Evolutionary conservation across 2,113 vertebrate species (phyloP).

Genomic region (Riparia riparia): DNA sequence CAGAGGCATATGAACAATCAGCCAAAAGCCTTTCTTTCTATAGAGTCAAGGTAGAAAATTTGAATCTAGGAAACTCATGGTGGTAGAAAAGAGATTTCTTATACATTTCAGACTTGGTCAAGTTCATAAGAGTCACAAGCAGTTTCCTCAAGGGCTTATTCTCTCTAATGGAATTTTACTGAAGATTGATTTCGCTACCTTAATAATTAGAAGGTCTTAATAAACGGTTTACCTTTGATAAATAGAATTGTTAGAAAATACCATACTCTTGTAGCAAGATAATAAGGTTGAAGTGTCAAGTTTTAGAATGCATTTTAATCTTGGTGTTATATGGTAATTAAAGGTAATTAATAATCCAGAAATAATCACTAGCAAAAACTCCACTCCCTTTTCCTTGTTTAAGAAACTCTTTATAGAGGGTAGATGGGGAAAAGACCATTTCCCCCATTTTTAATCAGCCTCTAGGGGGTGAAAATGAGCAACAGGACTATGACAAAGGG

Average conservation of each 20-base stretch:
- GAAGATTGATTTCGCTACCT: conserved; percentile 73
- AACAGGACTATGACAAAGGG: neutral
- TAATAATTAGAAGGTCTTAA: conserved; percentile 77
- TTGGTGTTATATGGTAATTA: conserved; percentile 44
- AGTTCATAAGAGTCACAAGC: conserved; percentile 53
- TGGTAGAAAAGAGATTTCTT: neutral
- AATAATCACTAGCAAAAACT: neutral
- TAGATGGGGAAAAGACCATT: neutral
- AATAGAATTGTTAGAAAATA: conserved; percentile 68
- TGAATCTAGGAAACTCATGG: neutral
- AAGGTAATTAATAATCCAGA: conserved; percentile 62
- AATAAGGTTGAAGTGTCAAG: conserved; percentile 72
- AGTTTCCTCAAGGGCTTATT: conserved; percentile 62
- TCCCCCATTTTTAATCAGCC: neutral
- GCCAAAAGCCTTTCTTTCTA: neutral
- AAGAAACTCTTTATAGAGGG: neutral
- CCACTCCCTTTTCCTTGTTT: neutral
- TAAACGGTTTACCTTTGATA: conserved; percentile 73
- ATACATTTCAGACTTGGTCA: neutral
- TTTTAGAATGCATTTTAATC: conserved; percentile 67
- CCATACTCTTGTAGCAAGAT: conserved; percentile 19
- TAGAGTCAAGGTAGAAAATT: neutral
- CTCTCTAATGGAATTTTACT: conserved; percentile 62
- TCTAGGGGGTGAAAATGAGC: accelerated
- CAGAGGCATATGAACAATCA: neutral